Conservation (phyloP, 2,888 invertebrate genomes). For the Lepeophtheirus nordmannii region DNA sequence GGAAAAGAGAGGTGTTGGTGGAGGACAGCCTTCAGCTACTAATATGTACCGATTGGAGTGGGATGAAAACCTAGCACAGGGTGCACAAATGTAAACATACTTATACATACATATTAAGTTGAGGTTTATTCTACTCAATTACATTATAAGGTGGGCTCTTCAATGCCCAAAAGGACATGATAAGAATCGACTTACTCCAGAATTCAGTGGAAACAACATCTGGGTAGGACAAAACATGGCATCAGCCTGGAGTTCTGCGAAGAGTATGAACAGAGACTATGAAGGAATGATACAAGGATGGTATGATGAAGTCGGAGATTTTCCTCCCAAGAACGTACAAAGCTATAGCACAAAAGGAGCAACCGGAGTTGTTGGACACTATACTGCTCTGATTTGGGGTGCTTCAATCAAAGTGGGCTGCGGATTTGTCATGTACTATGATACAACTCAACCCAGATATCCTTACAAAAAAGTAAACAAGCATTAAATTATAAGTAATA, state of each 20-base stretch:
- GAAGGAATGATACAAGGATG: not conserved
- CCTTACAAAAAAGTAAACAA: not conserved
- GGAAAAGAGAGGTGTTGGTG: not conserved
- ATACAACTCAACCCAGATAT: not conserved
- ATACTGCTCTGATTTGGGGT: not conserved
- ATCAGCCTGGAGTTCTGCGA: not conserved
- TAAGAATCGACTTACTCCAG: not conserved
- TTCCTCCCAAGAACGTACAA: not conserved
- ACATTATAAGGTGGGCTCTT: not conserved
- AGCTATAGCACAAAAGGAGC: not conserved
- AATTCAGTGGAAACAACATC: not conserved
- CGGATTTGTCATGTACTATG: not conserved
- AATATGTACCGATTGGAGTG: not conserved
- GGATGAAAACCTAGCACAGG: not conserved
- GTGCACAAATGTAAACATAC: not conserved
- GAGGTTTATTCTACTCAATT: not conserved
- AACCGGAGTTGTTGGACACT: conserved; percentile 6
- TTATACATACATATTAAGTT: not conserved
- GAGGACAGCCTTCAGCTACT: not conserved
- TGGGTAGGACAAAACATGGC: not conserved
- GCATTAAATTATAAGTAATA: not conserved
- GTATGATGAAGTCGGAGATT: conserved; percentile 9
- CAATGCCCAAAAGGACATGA: not conserved
- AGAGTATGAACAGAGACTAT: not conserved
- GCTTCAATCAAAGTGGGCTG: not conserved